Conservation (phyloP, 1,140 invertebrate species). For the Drosophila sucinea region DNA sequence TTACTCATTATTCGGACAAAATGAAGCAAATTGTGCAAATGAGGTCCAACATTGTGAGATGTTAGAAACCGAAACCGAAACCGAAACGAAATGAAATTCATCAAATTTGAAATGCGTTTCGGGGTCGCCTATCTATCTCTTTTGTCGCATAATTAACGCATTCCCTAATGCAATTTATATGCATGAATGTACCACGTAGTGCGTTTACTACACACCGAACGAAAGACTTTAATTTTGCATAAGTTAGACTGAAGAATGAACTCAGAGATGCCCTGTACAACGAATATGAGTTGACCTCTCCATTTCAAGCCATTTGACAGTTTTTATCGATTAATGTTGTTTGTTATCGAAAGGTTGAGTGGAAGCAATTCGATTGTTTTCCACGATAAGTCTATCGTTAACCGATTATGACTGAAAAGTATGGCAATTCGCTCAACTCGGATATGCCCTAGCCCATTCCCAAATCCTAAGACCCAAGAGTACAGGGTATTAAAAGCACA, state of each 20-base stretch:
- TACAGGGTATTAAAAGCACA: conserved; percentile 1
- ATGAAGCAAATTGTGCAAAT: not conserved
- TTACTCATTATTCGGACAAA: no score
- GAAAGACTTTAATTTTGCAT: conserved; percentile 27
- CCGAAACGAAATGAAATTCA: conserved; percentile 38
- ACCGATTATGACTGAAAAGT: no score
- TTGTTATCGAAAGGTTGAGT: no score
- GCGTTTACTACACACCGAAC: not conserved
- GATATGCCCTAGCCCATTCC: not conserved
- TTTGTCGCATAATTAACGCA: conserved; percentile 69
- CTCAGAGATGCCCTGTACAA: no score
- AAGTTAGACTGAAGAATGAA: conserved; percentile 24
- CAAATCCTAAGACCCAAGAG: not conserved
- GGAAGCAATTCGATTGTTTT: not conserved
- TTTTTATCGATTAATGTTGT: no score
- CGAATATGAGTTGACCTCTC: no score
- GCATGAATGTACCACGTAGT: not conserved
- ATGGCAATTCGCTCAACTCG: not conserved
- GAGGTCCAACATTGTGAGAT: not conserved
- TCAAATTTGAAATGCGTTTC: conserved; percentile 63
- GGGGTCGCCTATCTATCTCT: conserved; percentile 9
- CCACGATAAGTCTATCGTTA: not conserved
- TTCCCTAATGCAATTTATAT: conserved; percentile 44
- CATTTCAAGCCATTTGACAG: no score
- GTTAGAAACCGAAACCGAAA: not conserved